Percentiles rank a stretch among this genome's conserved stretches.
These are phyloP conservation scores for Psilopsiagon aymara DNA, from an alignment of 2,113 vertebrate genomes.

Conservation along the genomic window DNA sequence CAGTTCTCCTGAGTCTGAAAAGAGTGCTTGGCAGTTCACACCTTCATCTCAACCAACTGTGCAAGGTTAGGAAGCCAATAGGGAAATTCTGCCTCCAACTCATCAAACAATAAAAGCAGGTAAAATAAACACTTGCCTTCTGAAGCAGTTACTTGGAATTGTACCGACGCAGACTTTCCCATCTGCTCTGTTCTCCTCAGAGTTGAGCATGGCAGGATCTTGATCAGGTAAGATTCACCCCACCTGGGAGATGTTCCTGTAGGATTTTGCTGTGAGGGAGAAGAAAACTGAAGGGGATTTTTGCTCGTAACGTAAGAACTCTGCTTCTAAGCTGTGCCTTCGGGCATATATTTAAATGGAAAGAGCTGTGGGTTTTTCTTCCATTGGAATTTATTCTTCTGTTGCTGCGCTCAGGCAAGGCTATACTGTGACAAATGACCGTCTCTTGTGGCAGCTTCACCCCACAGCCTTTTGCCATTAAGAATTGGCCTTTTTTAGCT, in stretches of 20 bases:
- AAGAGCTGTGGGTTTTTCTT: constrained; percentile 22
- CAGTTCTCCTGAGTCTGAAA: neutral
- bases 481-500: neutral
- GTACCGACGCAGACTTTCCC: rapidly evolving
- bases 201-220: neutral
- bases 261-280: neutral
- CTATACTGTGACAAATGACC: neutral
- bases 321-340: neutral
- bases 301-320: neutral
- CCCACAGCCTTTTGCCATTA: neutral
- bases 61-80: neutral
- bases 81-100: neutral
- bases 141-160: neutral
- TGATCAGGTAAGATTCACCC: neutral
- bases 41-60: neutral
- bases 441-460: neutral
- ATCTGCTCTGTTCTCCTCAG: neutral
- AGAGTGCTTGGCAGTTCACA: neutral
- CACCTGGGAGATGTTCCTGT: neutral
- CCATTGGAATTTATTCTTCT: neutral
- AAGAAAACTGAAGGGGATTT: neutral
- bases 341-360: neutral
- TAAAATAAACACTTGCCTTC: neutral
- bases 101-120: neutral
- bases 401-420: neutral